A percentile compares a stretch with the other conserved stretches of the same genome.
These are phyloP conservation scores for Sorex maritimensis DNA, from an alignment of 2,797 vertebrate genomes.

Conservation along the genomic window DNA sequence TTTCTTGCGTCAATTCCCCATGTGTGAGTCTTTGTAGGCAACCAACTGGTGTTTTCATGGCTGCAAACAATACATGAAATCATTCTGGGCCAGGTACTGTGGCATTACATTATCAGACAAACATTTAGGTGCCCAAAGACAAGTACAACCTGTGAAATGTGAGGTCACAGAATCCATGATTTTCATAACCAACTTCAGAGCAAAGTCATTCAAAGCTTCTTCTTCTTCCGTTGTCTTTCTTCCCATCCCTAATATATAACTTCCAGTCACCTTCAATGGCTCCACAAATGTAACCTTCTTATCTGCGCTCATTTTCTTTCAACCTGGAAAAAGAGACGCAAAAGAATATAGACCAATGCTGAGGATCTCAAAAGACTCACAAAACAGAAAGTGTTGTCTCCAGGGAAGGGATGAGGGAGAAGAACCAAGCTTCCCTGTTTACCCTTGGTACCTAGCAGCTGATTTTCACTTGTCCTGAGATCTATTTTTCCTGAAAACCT, in stretches of 20 bases:
- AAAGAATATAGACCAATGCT: too few species aligned
- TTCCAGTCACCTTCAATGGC: neutral
- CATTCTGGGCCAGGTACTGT: neutral
- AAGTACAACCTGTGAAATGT: conserved; percentile 63
- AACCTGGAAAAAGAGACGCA: conserved; percentile 53
- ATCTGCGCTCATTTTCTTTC: conserved; percentile 64
- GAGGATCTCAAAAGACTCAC: neutral
- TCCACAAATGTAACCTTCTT: neutral
- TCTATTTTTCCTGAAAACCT: conserved; percentile 54
- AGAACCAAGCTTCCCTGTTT: neutral
- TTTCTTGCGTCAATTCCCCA: conserved; percentile 91
- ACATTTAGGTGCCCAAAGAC: neutral
- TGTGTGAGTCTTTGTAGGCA: conserved; percentile 90
- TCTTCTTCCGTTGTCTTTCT: neutral
- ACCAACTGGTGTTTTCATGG: neutral
- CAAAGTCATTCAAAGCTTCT: neutral
- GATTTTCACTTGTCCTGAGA: neutral
- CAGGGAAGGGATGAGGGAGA: neutral
- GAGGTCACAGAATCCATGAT: conserved; percentile 46
- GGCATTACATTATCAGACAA: neutral
- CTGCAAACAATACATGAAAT: conserved; percentile 76
- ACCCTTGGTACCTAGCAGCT: conserved; percentile 18
- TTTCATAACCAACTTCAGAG: conserved; percentile 68
- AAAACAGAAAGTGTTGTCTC: conserved; percentile 20
- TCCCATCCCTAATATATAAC: neutral